Evolutionary conservation across 2,888 invertebrate genomes (phyloP).

Genomic region (Apamea sordens): DNA sequence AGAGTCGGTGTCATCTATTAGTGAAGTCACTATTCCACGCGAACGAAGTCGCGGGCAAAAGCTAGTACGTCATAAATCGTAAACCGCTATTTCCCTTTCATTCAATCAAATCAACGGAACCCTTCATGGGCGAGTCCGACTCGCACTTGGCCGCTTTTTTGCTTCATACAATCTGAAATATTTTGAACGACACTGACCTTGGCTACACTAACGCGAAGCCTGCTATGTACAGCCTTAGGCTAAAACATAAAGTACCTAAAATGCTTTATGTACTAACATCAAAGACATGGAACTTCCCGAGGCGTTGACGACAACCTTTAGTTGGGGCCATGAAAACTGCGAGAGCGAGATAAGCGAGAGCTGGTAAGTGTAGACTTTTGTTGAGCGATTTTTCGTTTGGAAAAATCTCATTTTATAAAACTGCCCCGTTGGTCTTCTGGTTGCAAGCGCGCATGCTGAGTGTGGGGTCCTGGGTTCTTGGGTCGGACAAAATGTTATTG

Average conservation of each 20-base stretch:
- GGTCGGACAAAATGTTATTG: no score
- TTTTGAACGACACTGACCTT: neutral
- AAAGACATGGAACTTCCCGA: constrained; percentile 42
- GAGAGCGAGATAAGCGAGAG: neutral
- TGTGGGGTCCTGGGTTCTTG: no score
- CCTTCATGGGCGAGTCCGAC: no score
- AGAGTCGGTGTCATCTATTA: no score
- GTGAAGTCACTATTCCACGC: no score
- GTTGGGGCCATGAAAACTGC: constrained; percentile 18
- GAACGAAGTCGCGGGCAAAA: no score
- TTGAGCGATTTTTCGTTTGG: neutral
- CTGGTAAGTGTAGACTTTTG: neutral
- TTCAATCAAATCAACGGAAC: no score
- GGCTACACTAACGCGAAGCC: neutral
- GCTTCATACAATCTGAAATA: neutral
- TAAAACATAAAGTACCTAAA: constrained; percentile 42
- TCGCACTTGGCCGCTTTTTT: no score
- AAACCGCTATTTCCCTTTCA: no score
- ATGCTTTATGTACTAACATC: constrained; percentile 53
- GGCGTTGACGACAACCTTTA: constrained; percentile 39
- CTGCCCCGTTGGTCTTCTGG: no score
- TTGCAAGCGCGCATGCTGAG: no score
- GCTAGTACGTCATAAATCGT: no score
- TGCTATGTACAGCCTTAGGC: constrained; percentile 27
- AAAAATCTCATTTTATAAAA: neutral